Conservation (phyloP, 2,888 invertebrate genomes). For the Pandemis corylana region DNA sequence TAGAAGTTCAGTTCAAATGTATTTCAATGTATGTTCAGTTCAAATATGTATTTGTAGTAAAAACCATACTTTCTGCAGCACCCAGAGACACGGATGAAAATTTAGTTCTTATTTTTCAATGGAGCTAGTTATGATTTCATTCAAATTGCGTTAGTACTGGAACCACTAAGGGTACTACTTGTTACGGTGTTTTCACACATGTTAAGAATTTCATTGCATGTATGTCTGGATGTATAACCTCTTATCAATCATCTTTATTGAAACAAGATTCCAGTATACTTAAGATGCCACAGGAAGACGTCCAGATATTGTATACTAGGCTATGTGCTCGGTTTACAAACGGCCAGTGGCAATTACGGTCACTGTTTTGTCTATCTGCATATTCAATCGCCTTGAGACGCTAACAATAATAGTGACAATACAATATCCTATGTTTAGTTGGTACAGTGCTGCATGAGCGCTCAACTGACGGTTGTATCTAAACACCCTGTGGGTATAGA, state of each 20-base stretch:
- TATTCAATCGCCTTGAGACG: conserved; percentile 15
- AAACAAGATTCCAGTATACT: too few species aligned
- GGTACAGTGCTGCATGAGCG: not conserved
- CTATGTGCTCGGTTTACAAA: conserved; percentile 9
- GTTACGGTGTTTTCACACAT: too few species aligned
- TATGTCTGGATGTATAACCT: not conserved
- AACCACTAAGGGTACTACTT: too few species aligned
- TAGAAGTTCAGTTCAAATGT: too few species aligned
- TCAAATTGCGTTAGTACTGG: too few species aligned
- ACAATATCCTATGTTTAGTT: not conserved
- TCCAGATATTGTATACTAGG: not conserved
- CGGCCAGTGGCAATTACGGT: conserved; percentile 4
- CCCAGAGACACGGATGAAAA: too few species aligned
- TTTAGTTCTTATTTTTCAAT: too few species aligned
- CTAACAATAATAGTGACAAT: not conserved
- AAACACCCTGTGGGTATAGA: not conserved
- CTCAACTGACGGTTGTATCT: not conserved
- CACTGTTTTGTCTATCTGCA: conserved; percentile 3
- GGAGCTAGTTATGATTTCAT: too few species aligned
- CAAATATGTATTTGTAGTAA: too few species aligned
- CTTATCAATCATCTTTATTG: not conserved
- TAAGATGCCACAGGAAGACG: not conserved
- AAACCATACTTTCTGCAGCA: too few species aligned
- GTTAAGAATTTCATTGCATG: too few species aligned
- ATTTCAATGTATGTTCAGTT: too few species aligned